phyloP scores from a whole-genome alignment of 2,113 vertebrate genomes.

The Triplophysa rosa region DNA sequence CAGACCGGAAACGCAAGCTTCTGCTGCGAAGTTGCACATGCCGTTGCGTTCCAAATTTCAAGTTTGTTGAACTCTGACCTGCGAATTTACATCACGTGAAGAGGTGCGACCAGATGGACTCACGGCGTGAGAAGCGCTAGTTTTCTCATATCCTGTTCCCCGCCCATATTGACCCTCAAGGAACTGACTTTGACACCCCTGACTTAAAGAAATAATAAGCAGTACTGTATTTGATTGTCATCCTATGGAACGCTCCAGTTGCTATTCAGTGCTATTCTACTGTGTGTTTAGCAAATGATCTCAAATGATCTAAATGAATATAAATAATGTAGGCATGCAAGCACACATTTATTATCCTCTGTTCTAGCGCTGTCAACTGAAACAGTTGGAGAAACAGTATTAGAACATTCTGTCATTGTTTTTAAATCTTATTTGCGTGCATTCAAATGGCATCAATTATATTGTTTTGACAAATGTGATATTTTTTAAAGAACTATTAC shows the following conservation, averaged over 20 bases:
- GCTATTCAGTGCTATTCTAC: neutral
- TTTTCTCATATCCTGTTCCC: no score
- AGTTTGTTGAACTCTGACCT: no score
- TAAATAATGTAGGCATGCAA: neutral
- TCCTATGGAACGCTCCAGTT: neutral
- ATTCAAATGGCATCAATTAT: neutral
- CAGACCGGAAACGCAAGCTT: no score
- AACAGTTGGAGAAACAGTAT: no score
- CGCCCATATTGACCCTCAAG: no score
- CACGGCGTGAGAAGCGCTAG: no score
- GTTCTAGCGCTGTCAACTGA: neutral
- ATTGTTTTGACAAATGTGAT: neutral
- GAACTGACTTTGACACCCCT: no score
- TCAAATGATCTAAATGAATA: neutral
- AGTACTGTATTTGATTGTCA: neutral
- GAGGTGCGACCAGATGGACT: no score
- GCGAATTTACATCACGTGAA: no score
- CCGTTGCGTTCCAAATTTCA: no score
- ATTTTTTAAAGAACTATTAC: neutral
- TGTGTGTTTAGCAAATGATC: neutral
- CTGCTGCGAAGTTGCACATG: no score
- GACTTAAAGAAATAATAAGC: neutral
- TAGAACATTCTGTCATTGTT: neutral
- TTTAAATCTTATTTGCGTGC: neutral
- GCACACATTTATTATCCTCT: neutral